These are phyloP conservation scores for Monochamus alternatus DNA, from an alignment of 2,888 invertebrate genomes.

Conservation along the genomic window DNA sequence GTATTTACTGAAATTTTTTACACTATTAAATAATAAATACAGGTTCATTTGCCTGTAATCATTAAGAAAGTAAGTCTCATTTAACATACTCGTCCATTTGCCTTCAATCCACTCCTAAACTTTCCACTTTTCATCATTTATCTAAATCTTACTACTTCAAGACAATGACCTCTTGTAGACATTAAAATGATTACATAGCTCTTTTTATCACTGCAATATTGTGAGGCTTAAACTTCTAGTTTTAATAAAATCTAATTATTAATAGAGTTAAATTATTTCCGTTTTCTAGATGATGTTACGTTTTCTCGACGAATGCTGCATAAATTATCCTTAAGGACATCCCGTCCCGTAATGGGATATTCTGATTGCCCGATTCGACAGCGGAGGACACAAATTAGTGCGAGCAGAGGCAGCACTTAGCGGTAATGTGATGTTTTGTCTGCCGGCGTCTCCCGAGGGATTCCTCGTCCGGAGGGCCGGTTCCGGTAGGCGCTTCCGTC, in stretches of 20 bases:
- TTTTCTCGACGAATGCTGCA: background rate
- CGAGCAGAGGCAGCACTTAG: conserved; percentile 58
- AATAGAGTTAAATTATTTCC: background rate
- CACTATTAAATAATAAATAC: too few species aligned
- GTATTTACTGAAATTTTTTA: too few species aligned
- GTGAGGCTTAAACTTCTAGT: too few species aligned
- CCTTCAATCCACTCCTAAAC: too few species aligned
- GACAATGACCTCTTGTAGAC: too few species aligned
- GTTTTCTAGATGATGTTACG: background rate
- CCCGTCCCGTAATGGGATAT: conserved; percentile 32
- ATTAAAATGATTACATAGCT: too few species aligned
- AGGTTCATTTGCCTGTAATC: too few species aligned
- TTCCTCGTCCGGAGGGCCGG: conserved; percentile 58
- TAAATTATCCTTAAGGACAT: background rate
- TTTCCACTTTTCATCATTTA: too few species aligned
- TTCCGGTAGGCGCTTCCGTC: conserved; percentile 66
- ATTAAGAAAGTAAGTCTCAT: too few species aligned
- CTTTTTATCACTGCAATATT: too few species aligned
- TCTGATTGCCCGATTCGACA: conserved; percentile 9
- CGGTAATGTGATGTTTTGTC: conserved; percentile 69
- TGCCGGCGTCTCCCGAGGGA: conserved; percentile 64
- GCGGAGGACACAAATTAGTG: conserved; percentile 29
- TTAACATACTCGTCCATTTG: too few species aligned
- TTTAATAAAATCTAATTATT: background rate
- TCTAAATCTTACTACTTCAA: too few species aligned